Base-by-base conservation (phyloP, 2,797 vertebrate genomes). In the Periophthalmus magnuspinnatus region DNA sequence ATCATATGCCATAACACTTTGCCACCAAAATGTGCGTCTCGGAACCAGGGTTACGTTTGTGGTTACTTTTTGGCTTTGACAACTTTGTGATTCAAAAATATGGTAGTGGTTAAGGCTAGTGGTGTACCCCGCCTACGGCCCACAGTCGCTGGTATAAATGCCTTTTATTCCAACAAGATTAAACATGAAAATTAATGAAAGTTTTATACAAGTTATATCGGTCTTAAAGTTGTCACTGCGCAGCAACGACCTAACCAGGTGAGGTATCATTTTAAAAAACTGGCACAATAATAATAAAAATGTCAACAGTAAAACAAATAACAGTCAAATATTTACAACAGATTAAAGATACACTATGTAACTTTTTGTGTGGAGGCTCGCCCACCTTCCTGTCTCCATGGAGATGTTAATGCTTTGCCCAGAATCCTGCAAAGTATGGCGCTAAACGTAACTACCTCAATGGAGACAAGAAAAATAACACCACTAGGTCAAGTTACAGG, bases 291-390 rank as follows among this genome's bases (percentile, higher is more conserved):
- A 58, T 84, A 54, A 82, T 9, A 60, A 34, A 80, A 54, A 70
- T 70, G 83, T 54, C 50, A 11, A 24, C 52, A 22, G n/a, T 52
- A 79, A 84, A 79, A 72, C 73, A 75, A 68, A 80, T 76, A 79
- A 81, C 80, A 80, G 80, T 80, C 77, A 58, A 85, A 70, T 90
- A 90, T 91, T 85, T 92, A 92, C 89, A 93, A 81, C 75, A 87
- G 52, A 73, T 80, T 21, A 45, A 45, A 45, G 13, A 41, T 16
- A 14, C 13, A 45, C 13, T 45, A 16, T 45, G 41, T 14, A 45
- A 16, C 41, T 45, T 45, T 13, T 45, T 14, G 41, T 41, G 41
- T 45, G 41, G 3, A 45, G 13, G 13, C 14, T 14, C 14, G 41
- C 1, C 41, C 41, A 13, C 10, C 41, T 45, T 11, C 14, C 41